A percentile compares a stretch with the other conserved stretches of the same genome.
Evolutionary conservation across 2,113 vertebrate species (phyloP).

Genomic region (Anthoscopus minutus): DNA sequence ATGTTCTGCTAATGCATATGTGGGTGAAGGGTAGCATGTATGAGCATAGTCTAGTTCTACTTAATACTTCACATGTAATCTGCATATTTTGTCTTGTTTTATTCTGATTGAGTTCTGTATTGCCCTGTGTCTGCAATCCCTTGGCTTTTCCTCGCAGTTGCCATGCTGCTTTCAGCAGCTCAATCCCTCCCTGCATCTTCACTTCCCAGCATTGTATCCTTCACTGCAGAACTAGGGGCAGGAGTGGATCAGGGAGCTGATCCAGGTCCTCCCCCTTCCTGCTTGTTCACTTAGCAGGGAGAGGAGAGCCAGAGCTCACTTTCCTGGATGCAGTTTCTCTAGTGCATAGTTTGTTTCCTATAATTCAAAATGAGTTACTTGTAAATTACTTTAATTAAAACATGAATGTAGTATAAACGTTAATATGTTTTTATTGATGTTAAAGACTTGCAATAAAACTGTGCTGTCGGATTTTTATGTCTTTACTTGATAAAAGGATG

Average conservation of each 20-base stretch:
- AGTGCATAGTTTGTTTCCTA: not conserved
- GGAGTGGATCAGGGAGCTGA: not conserved
- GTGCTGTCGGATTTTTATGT: not conserved
- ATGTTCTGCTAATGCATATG: not conserved
- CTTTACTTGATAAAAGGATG: not conserved
- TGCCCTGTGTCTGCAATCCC: not conserved
- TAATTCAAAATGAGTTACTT: not conserved
- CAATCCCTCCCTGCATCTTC: not conserved
- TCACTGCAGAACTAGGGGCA: not conserved
- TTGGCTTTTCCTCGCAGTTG: not conserved
- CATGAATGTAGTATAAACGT: not conserved
- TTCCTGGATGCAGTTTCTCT: not conserved
- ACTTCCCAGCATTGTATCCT: rapidly evolving
- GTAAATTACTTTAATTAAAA: not conserved
- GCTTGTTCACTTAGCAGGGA: not conserved
- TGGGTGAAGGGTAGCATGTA: not conserved
- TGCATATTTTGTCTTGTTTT: not conserved
- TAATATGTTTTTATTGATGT: not conserved
- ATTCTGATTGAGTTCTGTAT: not conserved
- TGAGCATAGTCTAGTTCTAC: not conserved
- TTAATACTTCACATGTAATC: not conserved
- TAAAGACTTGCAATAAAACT: not conserved
- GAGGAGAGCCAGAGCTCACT: not conserved
- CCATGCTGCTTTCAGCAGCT: not conserved
- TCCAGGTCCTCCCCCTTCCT: not conserved